Evolutionary conservation across 2,888 invertebrate genomes (phyloP).

Genomic region (Eucriotettix oculatus): DNA sequence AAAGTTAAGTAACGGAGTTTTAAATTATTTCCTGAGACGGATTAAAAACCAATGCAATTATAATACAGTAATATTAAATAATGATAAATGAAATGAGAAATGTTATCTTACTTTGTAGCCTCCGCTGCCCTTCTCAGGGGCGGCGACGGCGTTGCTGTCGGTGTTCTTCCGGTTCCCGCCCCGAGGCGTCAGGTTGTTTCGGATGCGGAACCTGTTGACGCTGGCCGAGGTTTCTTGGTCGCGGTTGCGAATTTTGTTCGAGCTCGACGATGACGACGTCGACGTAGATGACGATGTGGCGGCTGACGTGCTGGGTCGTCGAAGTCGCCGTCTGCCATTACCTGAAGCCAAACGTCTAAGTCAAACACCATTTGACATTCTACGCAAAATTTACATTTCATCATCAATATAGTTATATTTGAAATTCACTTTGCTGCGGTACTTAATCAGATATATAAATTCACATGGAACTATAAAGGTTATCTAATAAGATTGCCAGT

Average conservation of each 20-base stretch:
- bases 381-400: no score
- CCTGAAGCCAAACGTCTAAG: background rate
- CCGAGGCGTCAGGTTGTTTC: conserved; percentile 29
- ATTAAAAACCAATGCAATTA: no score
- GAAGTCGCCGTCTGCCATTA: background rate
- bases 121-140: conserved; percentile 44
- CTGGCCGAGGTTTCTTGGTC: conserved; percentile 44
- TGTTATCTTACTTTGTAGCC: conserved; percentile 41
- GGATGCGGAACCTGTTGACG: conserved; percentile 46
- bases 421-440: background rate
- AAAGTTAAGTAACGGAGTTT: no score
- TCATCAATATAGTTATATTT: no score
- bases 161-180: conserved; percentile 32
- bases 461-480: background rate
- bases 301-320: background rate
- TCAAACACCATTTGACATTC: background rate
- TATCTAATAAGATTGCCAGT: no score
- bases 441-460: background rate
- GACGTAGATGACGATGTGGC: conserved; percentile 21
- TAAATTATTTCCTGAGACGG: no score
- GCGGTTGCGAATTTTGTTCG: conserved; percentile 24
- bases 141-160: conserved; percentile 36
- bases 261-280: conserved; percentile 33
- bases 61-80: no score
- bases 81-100: no score